Percentiles rank a stretch among this genome's conserved stretches.
phyloP scores from a whole-genome alignment of 2,888 invertebrate species.

The Drymonia ruficornis region DNA sequence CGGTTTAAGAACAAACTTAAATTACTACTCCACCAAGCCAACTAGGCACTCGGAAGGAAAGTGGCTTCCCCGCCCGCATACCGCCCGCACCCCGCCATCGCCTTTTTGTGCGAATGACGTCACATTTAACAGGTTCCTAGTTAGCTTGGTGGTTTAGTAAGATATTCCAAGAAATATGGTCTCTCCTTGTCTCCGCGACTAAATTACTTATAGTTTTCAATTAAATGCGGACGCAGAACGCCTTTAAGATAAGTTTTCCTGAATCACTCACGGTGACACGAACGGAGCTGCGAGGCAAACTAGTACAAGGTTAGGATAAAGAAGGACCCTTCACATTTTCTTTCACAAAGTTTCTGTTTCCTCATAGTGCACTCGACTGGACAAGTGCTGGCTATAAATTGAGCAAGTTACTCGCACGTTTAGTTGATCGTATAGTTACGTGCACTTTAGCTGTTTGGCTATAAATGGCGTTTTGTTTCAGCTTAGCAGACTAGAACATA shows the following conservation, averaged over 20 bases:
- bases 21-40: too few species aligned
- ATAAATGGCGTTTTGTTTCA: too few species aligned
- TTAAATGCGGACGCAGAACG: not conserved
- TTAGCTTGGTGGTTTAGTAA: not conserved
- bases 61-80: too few species aligned
- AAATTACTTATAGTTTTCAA: not conserved
- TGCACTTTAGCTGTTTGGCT: too few species aligned
- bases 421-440: not conserved
- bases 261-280: not conserved
- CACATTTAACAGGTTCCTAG: too few species aligned
- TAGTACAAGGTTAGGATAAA: conserved; percentile 2
- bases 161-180: not conserved
- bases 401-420: not conserved
- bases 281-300: not conserved
- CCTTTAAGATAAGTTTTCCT: not conserved
- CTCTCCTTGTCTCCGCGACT: not conserved
- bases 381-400: not conserved
- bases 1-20: too few species aligned
- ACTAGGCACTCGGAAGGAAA: too few species aligned
- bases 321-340: not conserved
- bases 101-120: too few species aligned
- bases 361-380: not conserved
- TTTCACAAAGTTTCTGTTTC: not conserved
- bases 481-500: too few species aligned
- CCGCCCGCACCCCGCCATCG: too few species aligned